Base-by-base conservation (phyloP, 1,140 invertebrate genomes). In the Asobara japonica region DNA sequence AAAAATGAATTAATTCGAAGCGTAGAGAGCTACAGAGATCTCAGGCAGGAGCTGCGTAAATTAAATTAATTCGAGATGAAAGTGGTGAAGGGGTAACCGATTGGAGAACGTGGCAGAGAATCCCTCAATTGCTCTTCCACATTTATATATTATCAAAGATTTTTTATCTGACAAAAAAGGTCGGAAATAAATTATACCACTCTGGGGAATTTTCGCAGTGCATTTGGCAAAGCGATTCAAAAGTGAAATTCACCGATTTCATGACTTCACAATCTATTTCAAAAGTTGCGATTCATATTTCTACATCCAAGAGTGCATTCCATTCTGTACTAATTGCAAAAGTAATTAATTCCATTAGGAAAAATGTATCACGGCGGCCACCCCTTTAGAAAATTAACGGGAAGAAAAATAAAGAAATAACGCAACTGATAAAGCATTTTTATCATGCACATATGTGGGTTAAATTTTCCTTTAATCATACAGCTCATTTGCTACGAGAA, bases 401-500 rank as follows among this genome's bases (percentile, higher is more conserved):
- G 8, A 2, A 20, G 2, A 51, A 18, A 18, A 51, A 51, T 10
- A n/a, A 45, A 36, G 5, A 36, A 11, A 36, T 36, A 6, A 36
- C 11, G 11, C 31, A 36, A 36, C 31, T 18, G 20, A 25, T n/a
- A n/a, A 51, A 56, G 10, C 1, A 18, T 25, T 25, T 22, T 25
- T 56, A 1, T 22, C 13, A 11, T 56, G 51, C 10, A 22, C 22
- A 56, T 25, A 56, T 25, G 51, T 56, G 51, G 51, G 51, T 56
- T 56, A 56, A 56, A 56, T 56, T 56, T 56, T 56, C 22, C 51
- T 22, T 5, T 56, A 56, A 56, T 56, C 51, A 56, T 22, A 56
- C 25, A 56, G 25, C 22, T 56, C 51, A 56, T 56, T 56, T 25
- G 20, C 2, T 56, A 45, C 41, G 41, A 56, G 51, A 56, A 56